Evolutionary conservation across 2,113 vertebrate species (phyloP).

Genomic region (Otolemur garnettii): DNA sequence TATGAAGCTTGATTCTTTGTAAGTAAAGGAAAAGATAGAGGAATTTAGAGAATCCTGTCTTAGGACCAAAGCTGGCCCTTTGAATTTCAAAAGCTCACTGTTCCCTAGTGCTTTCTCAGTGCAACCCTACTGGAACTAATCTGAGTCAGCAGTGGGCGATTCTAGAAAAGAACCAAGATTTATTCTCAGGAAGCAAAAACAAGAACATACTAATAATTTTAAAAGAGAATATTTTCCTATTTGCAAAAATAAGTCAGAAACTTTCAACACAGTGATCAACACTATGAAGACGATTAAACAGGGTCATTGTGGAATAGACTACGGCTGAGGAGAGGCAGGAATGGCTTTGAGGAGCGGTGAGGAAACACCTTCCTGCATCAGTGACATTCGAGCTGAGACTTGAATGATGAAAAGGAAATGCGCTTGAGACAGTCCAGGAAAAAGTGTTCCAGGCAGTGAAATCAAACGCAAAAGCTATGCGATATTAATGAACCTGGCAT

Average conservation of each 20-base stretch:
- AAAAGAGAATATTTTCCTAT: slow-evolving; percentile 17
- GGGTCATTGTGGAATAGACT: background rate
- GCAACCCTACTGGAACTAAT: background rate
- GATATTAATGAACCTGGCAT: slow-evolving; percentile 37
- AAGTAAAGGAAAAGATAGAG: background rate
- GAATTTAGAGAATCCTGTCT: slow-evolving; percentile 32
- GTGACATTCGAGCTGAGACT: slow-evolving; percentile 29
- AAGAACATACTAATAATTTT: slow-evolving; percentile 1
- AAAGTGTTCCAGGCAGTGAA: background rate
- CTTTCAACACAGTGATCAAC: background rate
- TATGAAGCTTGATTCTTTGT: background rate
- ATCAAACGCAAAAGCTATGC: background rate
- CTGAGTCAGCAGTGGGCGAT: background rate
- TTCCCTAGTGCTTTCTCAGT: background rate
- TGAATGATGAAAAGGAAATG: slow-evolving; percentile 9
- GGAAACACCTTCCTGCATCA: background rate
- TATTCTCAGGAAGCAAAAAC: background rate
- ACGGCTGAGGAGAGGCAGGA: background rate
- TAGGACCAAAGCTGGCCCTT: background rate
- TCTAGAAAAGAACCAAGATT: slow-evolving; percentile 34
- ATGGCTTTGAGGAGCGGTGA: background rate
- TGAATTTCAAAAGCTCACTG: slow-evolving; percentile 19
- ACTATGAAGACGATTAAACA: background rate
- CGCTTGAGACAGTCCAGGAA: background rate
- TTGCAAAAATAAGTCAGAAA: slow-evolving; percentile 4